These are phyloP conservation scores for Aspiorhynchus laticeps DNA, from an alignment of 2,113 vertebrate species.

Conservation along the genomic window DNA sequence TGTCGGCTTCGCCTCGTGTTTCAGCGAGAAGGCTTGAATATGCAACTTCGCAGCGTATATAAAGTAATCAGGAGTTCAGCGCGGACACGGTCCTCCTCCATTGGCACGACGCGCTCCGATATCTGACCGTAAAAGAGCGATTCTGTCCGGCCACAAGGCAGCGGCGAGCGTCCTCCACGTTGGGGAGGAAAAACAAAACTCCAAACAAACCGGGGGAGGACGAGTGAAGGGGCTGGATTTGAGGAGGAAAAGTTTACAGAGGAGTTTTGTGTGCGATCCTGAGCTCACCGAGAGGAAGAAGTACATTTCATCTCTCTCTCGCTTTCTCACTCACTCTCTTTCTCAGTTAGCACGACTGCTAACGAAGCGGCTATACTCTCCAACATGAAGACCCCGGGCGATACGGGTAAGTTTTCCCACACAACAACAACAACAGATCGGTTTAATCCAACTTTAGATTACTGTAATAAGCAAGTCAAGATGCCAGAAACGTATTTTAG, in stretches of 20 bases:
- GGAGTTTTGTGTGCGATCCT: slow-evolving; percentile 45
- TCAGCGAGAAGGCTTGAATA: slow-evolving; percentile 65
- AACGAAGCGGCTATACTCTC: slow-evolving; percentile 40
- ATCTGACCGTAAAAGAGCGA: slow-evolving; percentile 49
- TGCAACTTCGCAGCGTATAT: slow-evolving; percentile 61
- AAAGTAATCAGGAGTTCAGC: slow-evolving; percentile 59
- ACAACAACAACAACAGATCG: not conserved
- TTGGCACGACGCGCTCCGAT: slow-evolving; percentile 66
- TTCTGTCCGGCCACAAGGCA: not conserved
- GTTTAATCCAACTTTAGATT: not conserved
- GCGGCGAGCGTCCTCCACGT: slow-evolving; percentile 38
- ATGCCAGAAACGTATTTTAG: not conserved
- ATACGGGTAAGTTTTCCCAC: slow-evolving; percentile 70
- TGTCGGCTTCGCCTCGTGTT: slow-evolving; percentile 52
- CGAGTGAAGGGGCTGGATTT: slow-evolving; percentile 12
- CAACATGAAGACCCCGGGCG: slow-evolving; percentile 76
- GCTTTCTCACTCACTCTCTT: slow-evolving; percentile 24
- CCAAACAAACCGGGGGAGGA: slow-evolving; percentile 44
- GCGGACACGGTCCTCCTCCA: slow-evolving; percentile 54
- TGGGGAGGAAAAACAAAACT: slow-evolving; percentile 39
- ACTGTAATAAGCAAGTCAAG: not conserved
- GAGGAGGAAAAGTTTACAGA: slow-evolving; percentile 53
- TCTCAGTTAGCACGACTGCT: slow-evolving; percentile 40
- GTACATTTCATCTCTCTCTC: slow-evolving; percentile 32
- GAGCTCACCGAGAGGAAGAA: slow-evolving; percentile 40